phyloP scores from a whole-genome alignment of 2,888 invertebrate genomes.

The Lordiphosa fenestrarum region DNA sequence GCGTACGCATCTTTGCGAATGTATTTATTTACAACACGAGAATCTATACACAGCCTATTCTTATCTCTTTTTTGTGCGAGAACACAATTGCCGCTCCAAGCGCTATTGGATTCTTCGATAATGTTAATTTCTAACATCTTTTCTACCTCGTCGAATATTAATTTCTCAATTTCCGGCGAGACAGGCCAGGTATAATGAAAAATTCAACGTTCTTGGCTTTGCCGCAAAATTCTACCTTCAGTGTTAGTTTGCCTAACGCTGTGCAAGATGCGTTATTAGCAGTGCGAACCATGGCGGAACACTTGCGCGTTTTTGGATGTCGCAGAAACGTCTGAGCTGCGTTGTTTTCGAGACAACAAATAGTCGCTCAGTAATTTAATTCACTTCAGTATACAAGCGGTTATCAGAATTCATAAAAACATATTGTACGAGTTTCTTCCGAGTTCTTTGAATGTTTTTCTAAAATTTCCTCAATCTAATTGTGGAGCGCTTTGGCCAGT shows the following conservation, averaged over 20 bases:
- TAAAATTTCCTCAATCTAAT: too few relatives aligned
- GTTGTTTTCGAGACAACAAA: conserved; percentile 8
- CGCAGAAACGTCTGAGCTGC: conserved; percentile 1
- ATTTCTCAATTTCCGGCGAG: conserved; percentile 3
- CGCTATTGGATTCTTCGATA: conserved; percentile 58
- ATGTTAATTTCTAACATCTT: conserved; percentile 61
- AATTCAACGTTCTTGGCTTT: neutral
- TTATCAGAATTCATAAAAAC: conserved; percentile 1
- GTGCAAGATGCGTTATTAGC: neutral
- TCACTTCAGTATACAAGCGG: too few relatives aligned
- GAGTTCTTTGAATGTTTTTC: too few relatives aligned
- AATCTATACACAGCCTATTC: conserved; percentile 58
- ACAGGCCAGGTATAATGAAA: conserved; percentile 10
- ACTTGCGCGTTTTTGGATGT: neutral
- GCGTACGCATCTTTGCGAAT: conserved; percentile 45
- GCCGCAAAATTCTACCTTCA: neutral
- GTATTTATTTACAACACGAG: conserved; percentile 2
- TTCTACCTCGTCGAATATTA: conserved; percentile 54
- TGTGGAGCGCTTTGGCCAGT: too few relatives aligned
- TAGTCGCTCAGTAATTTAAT: conserved; percentile 8
- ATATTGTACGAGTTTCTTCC: neutral
- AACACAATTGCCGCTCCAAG: conserved; percentile 64
- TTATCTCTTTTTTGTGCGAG: conserved; percentile 53
- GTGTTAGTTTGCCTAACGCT: neutral
- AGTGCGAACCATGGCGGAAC: conserved; percentile 1